Evolutionary conservation across 2,888 invertebrate species (phyloP).

Genomic region (Prenolepis imparis): DNA sequence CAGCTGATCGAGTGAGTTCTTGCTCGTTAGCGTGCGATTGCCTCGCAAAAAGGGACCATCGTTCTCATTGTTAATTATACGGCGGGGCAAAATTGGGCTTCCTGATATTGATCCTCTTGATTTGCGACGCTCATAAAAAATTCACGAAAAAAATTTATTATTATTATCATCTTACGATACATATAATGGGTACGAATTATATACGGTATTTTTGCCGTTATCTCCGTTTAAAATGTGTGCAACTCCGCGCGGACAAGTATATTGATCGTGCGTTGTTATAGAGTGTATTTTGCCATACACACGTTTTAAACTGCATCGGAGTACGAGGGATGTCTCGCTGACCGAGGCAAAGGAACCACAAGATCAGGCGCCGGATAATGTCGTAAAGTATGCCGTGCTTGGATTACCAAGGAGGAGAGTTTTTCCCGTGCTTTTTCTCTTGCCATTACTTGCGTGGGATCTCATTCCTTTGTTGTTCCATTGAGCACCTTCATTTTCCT

Average conservation of each 20-base stretch:
- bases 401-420: conserved; percentile 4
- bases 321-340: not conserved
- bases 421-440: conserved; percentile 1
- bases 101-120: conserved; percentile 25
- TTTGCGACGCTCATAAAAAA: not conserved
- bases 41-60: conserved; percentile 63
- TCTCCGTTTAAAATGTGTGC: not conserved
- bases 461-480: conserved; percentile 25
- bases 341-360: conserved; percentile 27
- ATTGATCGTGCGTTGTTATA: not conserved
- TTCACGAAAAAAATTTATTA: not conserved
- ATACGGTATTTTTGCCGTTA: not conserved
- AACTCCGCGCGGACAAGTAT: not conserved
- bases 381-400: conserved; percentile 18
- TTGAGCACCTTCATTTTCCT: not conserved
- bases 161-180: not conserved
- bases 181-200: not conserved
- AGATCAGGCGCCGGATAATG: conserved; percentile 33
- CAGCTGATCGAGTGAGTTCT: conserved; percentile 61
- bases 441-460: not conserved
- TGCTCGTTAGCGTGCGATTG: conserved; percentile 65
- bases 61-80: conserved; percentile 68
- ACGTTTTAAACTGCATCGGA: not conserved
- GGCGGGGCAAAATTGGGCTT: conserved; percentile 37
- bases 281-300: not conserved